phyloP scores from a whole-genome alignment of 2,113 vertebrate species.

The Clinocottus analis region DNA sequence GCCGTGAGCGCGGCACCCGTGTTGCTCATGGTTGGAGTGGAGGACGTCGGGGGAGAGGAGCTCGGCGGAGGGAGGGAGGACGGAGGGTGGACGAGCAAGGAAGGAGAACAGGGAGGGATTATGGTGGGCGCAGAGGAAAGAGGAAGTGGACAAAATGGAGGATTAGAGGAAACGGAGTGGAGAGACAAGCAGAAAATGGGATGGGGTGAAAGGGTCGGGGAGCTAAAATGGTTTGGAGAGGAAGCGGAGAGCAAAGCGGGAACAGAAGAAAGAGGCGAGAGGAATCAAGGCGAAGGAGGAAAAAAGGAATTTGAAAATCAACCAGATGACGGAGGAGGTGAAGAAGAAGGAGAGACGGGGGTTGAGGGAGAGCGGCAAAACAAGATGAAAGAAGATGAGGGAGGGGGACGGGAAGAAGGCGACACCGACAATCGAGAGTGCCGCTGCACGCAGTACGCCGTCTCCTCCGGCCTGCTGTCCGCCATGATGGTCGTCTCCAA shows the following conservation, averaged over 20 bases:
- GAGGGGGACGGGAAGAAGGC: conserved; percentile 41
- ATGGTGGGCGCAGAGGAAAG: conserved; percentile 10
- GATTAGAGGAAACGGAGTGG: conserved; percentile 12
- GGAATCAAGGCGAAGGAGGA: background rate
- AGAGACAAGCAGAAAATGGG: conserved; percentile 15
- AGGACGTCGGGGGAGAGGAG: conserved; percentile 72
- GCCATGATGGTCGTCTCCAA: conserved; percentile 86
- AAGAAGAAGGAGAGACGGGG: conserved; percentile 9
- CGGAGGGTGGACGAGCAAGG: conserved; percentile 45
- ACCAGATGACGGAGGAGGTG: background rate
- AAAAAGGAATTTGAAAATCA: conserved; percentile 5
- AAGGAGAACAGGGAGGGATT: conserved; percentile 52
- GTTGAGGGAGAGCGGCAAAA: conserved; percentile 46
- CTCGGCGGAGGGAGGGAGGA: conserved; percentile 55
- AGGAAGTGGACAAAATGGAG: conserved; percentile 28
- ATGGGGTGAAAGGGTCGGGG: conserved; percentile 5
- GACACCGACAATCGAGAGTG: conserved; percentile 74
- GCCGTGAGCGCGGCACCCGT: conserved; percentile 79
- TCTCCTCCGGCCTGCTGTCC: conserved; percentile 79
- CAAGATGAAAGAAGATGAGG: conserved; percentile 66
- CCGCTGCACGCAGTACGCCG: conserved; percentile 77
- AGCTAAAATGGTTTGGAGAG: conserved; percentile 14
- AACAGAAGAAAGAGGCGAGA: conserved; percentile 2
- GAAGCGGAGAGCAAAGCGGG: background rate
- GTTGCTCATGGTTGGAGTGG: conserved; percentile 81